Conservation (phyloP, 2,888 invertebrate species). For the Eupithecia pulchellata region DNA sequence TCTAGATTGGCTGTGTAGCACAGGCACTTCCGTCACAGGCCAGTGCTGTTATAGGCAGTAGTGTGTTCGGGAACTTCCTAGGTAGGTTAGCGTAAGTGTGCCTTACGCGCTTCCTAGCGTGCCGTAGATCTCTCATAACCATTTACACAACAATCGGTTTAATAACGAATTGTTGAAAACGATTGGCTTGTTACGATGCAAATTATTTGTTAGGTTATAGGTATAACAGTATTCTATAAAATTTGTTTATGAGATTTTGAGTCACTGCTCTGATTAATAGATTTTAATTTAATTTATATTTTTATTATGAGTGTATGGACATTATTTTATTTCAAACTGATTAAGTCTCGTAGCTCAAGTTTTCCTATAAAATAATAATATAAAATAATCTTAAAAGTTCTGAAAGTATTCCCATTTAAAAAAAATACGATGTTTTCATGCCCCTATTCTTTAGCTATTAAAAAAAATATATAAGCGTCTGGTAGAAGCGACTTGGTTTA, state of each 20-base stretch:
- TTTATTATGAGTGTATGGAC: no score
- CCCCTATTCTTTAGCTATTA: no score
- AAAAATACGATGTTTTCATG: no score
- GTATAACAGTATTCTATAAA: background rate
- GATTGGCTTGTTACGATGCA: background rate
- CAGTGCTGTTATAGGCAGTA: constrained; percentile 48
- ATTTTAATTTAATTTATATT: no score
- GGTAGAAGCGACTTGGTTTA: no score
- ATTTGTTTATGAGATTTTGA: background rate
- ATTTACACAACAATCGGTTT: constrained; percentile 3
- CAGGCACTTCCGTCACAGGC: constrained; percentile 56
- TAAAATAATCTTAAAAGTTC: no score
- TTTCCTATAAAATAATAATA: no score
- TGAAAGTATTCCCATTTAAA: no score
- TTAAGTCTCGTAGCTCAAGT: no score
- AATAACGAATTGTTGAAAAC: background rate
- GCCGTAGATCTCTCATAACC: background rate
- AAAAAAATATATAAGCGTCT: no score
- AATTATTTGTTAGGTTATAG: background rate
- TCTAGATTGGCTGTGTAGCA: constrained; percentile 21
- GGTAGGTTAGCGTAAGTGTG: constrained; percentile 18
- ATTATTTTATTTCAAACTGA: no score
- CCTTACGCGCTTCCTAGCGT: constrained; percentile 2
- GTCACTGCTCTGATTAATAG: no score
- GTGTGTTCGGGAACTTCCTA: constrained; percentile 47